phyloP scores from a whole-genome alignment of 2,797 vertebrate species.

The Gymnopithys bicolor region DNA sequence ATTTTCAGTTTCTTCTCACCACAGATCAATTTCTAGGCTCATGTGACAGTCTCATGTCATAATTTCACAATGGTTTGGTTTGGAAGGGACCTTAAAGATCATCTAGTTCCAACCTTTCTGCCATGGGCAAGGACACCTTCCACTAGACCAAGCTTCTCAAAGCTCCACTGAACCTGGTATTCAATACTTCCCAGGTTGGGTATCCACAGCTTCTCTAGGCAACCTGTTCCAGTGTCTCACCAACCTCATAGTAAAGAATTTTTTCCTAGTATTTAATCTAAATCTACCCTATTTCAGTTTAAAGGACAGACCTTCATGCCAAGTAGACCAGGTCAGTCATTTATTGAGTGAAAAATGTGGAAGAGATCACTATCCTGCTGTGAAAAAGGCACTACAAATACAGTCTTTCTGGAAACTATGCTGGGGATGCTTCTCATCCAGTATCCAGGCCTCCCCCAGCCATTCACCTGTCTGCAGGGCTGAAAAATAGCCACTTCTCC shows the following conservation, averaged over 20 bases:
- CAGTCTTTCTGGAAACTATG: neutral
- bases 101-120: neutral
- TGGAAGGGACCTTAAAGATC: neutral
- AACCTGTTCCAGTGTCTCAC: neutral
- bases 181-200: neutral
- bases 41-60: fast-evolving
- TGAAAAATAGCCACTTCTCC: neutral
- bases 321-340: neutral
- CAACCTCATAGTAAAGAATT: neutral
- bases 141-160: neutral
- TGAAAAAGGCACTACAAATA: neutral
- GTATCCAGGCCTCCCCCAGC: neutral
- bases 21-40: neutral
- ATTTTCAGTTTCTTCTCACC: neutral
- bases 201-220: neutral
- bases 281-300: neutral
- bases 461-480: neutral
- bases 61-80: neutral
- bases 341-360: neutral
- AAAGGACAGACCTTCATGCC: neutral
- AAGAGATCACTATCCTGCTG: neutral
- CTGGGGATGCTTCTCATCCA: neutral
- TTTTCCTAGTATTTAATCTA: neutral
- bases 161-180: neutral
- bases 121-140: neutral